phyloP scores from a whole-genome alignment of 2,888 invertebrate species.

The Andrena bucephala region DNA sequence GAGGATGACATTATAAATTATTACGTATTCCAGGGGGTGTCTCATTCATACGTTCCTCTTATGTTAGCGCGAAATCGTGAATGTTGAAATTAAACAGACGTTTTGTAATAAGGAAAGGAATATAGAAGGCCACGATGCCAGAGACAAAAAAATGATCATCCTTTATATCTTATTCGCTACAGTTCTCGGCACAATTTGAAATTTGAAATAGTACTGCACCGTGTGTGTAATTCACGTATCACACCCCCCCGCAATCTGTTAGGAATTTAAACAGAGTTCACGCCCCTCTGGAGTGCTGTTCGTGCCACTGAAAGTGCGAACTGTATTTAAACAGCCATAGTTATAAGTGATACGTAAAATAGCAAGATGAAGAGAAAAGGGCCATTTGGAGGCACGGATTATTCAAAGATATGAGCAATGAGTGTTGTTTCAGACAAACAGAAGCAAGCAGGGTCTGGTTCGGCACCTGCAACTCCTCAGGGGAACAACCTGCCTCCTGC shows the following conservation, averaged over 20 bases:
- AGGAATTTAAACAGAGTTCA: neutral
- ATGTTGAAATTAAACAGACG: neutral
- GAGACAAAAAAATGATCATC: neutral
- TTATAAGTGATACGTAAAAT: constrained; percentile 54
- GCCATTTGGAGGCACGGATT: constrained; percentile 53
- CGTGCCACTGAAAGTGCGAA: constrained; percentile 67
- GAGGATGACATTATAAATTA: constrained; percentile 71
- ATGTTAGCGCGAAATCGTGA: neutral
- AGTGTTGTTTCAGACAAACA: constrained; percentile 87
- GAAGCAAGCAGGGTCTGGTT: constrained; percentile 88
- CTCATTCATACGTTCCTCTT: neutral
- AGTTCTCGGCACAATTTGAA: neutral
- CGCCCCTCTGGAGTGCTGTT: constrained; percentile 61
- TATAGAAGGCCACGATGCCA: neutral
- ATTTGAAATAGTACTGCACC: neutral
- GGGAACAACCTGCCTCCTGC: constrained; percentile 86
- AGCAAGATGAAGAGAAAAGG: constrained; percentile 63
- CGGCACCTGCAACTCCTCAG: constrained; percentile 91
- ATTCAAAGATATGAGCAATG: constrained; percentile 78
- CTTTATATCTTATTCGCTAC: neutral
- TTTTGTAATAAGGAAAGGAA: neutral
- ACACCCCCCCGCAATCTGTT: neutral
- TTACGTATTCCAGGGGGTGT: constrained; percentile 64
- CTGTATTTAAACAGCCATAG: constrained; percentile 49
- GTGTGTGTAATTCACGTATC: neutral